These are phyloP conservation scores for Amphipyra tragopoginis DNA, from an alignment of 2,888 invertebrate genomes.

Conservation along the genomic window DNA sequence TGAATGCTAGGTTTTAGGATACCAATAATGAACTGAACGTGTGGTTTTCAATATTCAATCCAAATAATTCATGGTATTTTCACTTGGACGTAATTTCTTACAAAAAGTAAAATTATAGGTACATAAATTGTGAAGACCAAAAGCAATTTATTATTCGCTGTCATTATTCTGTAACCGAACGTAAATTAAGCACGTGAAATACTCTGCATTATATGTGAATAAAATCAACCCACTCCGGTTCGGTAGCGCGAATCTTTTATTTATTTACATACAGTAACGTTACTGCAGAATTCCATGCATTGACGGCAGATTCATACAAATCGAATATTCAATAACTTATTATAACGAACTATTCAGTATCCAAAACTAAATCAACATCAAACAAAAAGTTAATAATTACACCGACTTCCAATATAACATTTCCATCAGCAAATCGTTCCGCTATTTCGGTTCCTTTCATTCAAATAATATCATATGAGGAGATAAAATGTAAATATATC, in stretches of 20 bases:
- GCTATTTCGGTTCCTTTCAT: conserved; percentile 55
- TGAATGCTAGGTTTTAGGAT: background rate
- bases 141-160: conserved; percentile 20
- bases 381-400: conserved; percentile 20
- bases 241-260: conserved; percentile 20
- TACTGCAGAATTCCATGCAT: conserved; percentile 9
- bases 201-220: conserved; percentile 33
- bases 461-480: conserved; percentile 60
- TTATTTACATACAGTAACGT: conserved; percentile 15
- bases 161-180: conserved; percentile 14
- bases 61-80: background rate
- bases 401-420: conserved; percentile 25
- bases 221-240: conserved; percentile 25
- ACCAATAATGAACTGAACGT: background rate
- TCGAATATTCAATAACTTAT: conserved; percentile 16
- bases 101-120: conserved; percentile 5
- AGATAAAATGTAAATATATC: conserved; percentile 71
- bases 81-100: background rate
- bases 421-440: conserved; percentile 50
- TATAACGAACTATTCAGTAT: conserved; percentile 15
- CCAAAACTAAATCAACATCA: conserved; percentile 1
- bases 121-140: conserved; percentile 20
- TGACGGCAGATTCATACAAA: background rate
- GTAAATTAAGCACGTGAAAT: conserved; percentile 13
- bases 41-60: background rate